Percentiles rank a stretch among this genome's conserved stretches.
These are phyloP conservation scores for Pachyrhynchus sulphureomaculatus DNA, from an alignment of 1,140 invertebrate species.

Conservation along the genomic window DNA sequence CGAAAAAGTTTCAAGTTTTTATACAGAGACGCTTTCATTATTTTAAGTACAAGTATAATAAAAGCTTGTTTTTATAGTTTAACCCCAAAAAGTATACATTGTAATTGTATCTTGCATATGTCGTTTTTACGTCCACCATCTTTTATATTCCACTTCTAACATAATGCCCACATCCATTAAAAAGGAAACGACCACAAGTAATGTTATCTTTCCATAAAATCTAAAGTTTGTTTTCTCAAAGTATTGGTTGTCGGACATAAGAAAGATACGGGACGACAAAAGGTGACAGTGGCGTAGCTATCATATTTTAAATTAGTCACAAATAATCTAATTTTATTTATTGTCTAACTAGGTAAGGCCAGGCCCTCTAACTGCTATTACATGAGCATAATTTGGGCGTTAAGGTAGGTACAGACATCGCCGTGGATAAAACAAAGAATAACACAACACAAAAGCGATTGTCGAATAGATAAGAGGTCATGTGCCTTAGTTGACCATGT, in stretches of 20 bases:
- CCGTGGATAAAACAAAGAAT: no score
- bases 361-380: no score
- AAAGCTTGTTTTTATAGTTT: neutral
- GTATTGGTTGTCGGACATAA: conserved; percentile 23
- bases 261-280: neutral
- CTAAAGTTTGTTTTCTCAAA: conserved; percentile 28
- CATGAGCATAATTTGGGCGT: no score
- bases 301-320: no score
- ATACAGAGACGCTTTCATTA: neutral
- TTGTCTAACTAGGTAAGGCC: no score
- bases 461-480: no score
- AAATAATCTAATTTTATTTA: no score
- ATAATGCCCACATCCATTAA: conserved; percentile 21
- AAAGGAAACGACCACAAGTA: conserved; percentile 24
- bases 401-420: no score
- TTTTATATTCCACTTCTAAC: conserved; percentile 16
- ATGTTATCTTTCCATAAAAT: conserved; percentile 28
- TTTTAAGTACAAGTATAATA: neutral
- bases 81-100: conserved; percentile 12
- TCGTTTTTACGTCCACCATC: conserved; percentile 15
- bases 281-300: conserved; percentile 2
- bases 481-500: no score
- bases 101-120: conserved; percentile 22
- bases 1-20: neutral
- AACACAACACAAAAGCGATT: no score